A percentile compares a stretch with the other conserved stretches of the same genome.
Evolutionary conservation across 2,888 invertebrate species (phyloP).

Genomic region (Gortyna flavago): DNA sequence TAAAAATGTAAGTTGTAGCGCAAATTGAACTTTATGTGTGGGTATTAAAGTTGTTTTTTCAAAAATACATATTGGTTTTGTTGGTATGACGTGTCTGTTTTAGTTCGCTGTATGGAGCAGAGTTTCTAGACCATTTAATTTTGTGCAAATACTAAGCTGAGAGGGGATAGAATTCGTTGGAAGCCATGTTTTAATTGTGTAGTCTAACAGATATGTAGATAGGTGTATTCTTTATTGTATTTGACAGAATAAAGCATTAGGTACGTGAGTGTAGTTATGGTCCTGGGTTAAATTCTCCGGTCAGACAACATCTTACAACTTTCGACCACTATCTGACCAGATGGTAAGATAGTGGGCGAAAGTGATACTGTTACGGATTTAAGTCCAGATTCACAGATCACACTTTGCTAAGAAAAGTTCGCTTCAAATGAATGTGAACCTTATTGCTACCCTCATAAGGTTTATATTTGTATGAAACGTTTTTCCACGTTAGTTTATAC

Average conservation of each 20-base stretch:
- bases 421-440: neutral
- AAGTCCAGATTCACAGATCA: neutral
- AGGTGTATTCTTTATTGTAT: neutral
- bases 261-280: neutral
- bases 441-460: neutral
- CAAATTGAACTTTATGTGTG: neutral
- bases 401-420: neutral
- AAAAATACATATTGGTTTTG: neutral
- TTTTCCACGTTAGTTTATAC: neutral
- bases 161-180: neutral
- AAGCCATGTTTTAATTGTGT: constrained; percentile 5
- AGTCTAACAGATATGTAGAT: neutral
- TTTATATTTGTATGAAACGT: neutral
- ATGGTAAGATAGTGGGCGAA: neutral
- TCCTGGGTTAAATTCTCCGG: neutral
- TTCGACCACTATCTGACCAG: neutral
- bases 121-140: neutral
- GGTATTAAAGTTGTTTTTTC: neutral
- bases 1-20: neutral
- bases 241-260: neutral
- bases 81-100: neutral
- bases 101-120: neutral
- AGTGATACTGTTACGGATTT: neutral
- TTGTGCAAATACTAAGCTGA: neutral
- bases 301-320: neutral